Evolutionary conservation across 2,797 vertebrate species (phyloP), one percentile per base, ranked within the genome.

Genomic region (Chromis chromis): DNA sequence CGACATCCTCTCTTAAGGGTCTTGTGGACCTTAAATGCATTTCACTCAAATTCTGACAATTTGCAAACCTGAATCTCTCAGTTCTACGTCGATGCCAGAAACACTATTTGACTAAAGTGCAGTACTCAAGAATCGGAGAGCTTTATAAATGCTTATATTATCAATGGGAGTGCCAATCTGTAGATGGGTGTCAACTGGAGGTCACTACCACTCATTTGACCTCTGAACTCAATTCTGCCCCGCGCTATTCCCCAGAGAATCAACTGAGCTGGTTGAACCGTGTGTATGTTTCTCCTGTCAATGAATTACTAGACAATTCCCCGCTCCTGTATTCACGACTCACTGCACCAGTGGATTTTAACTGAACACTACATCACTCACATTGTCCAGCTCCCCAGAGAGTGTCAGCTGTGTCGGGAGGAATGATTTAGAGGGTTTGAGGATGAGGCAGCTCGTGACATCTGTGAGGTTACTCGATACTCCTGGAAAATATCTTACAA

Each of bases 141-240:
- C 63, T 74, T 76, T 42, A 76, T 44, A 76, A 84, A 81, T 39
- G 50, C 46, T 56, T 50, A 40, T 49, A 63, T 67, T 81, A 79
- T 86, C 64, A 76, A 13, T n/a, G 40, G 31, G 84, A 82, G 66
- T 52, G 61, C 31, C 65, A 81, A 56, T 86, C 53, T 70, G 21
- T 65, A 71, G 69, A 92, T 85, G 68, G 64, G 65, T 70, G 79
- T 89, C 78, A 88, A 85, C 63, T 21, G 11, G 59, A 89, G 86
- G 88, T 90, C 81, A 79, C 78, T 60, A 21, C 52, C 65, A 81
- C 69, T 87, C 78, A 81, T 86, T 85, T 87, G 84, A 89, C 67
- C 80, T 89, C 40, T 87, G 82, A 88, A 76, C 84, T 84, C 57
- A 77, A 62, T 76, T 65, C 71, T 73, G 59, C 42, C 65, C 54